Conservation (phyloP, 1,140 invertebrate species). For the Papilio dardanus region DNA sequence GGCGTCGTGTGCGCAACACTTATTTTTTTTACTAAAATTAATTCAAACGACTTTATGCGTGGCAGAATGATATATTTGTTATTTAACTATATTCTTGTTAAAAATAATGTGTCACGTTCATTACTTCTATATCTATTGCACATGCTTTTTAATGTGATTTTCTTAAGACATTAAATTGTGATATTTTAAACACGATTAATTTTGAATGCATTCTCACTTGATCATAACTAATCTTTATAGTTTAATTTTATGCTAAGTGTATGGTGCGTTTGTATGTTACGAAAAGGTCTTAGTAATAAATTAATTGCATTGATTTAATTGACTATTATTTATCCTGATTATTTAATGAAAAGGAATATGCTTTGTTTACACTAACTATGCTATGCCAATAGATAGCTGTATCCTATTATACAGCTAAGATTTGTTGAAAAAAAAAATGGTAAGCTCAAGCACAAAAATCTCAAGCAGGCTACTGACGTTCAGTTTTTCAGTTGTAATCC, state of each 20-base stretch:
- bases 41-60: neutral
- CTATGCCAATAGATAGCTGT: no score
- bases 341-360: neutral
- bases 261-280: constrained; percentile 79
- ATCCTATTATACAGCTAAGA: no score
- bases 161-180: constrained; percentile 15
- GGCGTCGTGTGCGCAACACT: neutral
- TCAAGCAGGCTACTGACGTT: no score
- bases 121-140: constrained; percentile 48
- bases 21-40: neutral
- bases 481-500: no score
- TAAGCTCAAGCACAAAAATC: no score
- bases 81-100: constrained; percentile 46
- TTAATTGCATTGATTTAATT: constrained; percentile 67
- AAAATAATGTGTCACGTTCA: constrained; percentile 48
- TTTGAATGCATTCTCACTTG: constrained; percentile 34
- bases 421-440: no score
- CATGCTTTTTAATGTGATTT: constrained; percentile 51
- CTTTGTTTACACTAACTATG: no score
- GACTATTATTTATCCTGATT: neutral
- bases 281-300: constrained; percentile 71
- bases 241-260: constrained; percentile 76
- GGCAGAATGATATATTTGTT: constrained; percentile 45
- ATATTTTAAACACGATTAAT: constrained; percentile 28
- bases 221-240: constrained; percentile 43